A percentile compares a stretch with the other conserved stretches of the same genome.
phyloP scores from a whole-genome alignment of 1,140 invertebrate species.

The Chionoecetes opilio region DNA sequence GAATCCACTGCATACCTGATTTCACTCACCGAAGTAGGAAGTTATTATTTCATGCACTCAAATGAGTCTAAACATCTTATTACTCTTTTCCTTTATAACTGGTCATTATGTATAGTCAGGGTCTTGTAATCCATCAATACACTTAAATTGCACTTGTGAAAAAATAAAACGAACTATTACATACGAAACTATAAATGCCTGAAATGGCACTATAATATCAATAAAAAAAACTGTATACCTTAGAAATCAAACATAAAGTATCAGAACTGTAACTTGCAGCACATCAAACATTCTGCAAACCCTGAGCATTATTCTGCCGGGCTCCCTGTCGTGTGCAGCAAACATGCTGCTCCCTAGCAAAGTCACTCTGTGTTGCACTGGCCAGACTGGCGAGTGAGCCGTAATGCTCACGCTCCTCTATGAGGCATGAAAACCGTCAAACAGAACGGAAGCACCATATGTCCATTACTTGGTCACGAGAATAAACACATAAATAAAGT shows the following conservation, averaged over 20 bases:
- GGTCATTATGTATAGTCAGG: not conserved
- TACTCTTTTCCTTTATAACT: not conserved
- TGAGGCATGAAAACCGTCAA: conserved; percentile 20
- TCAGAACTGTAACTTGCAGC: conserved; percentile 45
- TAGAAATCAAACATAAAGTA: not conserved
- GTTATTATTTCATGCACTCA: not conserved
- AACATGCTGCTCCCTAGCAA: conserved; percentile 42
- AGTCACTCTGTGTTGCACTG: conserved; percentile 54
- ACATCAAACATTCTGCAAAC: not conserved
- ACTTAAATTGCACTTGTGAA: conserved; percentile 63
- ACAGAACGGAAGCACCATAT: conserved; percentile 63
- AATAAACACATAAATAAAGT: conserved; percentile 43
- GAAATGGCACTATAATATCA: conserved; percentile 63
- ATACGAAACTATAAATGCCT: conserved; percentile 48
- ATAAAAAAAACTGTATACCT: conserved; percentile 44
- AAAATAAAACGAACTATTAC: conserved; percentile 31
- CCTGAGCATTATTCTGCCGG: conserved; percentile 53
- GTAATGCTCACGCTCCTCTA: not conserved
- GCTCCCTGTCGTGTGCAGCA: conserved; percentile 32
- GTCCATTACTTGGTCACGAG: conserved; percentile 53
- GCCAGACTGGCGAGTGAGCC: conserved; percentile 33
- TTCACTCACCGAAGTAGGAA: not conserved
- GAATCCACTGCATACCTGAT: conserved; percentile 51
- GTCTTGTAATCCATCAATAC: conserved; percentile 12
- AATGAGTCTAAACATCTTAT: not conserved